These are phyloP conservation scores for Oxyura jamaicensis DNA, from an alignment of 2,113 vertebrate genomes.

Conservation along the genomic window DNA sequence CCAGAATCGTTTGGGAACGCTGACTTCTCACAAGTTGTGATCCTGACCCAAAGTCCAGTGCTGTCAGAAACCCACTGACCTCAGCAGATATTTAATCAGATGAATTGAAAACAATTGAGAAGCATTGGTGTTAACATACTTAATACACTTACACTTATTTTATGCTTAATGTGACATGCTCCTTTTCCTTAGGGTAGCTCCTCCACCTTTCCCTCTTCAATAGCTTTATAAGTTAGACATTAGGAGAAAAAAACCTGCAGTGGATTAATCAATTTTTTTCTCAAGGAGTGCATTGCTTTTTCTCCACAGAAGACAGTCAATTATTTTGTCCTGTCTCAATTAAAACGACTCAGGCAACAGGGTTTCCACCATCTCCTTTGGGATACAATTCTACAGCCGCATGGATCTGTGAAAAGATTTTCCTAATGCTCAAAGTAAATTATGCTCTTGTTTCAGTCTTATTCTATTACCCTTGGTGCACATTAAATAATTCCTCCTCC, in stretches of 20 bases:
- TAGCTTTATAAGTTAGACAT: not conserved
- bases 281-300: not conserved
- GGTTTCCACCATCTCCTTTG: not conserved
- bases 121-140: not conserved
- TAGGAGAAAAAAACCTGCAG: not conserved
- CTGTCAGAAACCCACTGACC: not conserved
- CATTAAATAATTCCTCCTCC: not conserved
- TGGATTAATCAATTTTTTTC: not conserved
- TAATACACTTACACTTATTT: not conserved
- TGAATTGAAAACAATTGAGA: not conserved
- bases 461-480: not conserved
- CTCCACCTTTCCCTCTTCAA: not conserved
- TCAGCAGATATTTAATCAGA: not conserved
- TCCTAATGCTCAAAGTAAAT: not conserved
- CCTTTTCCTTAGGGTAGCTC: not conserved
- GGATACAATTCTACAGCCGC: not conserved
- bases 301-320: not conserved
- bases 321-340: not conserved
- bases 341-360: not conserved
- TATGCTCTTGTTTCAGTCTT: not conserved
- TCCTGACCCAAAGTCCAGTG: not conserved
- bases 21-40: no score
- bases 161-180: not conserved
- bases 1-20: rapidly evolving
- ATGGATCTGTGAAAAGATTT: not conserved